Percentiles rank a stretch among this genome's conserved stretches.
These are phyloP conservation scores for Drosophila sproati DNA, from an alignment of 1,140 invertebrate species.

Conservation along the genomic window DNA sequence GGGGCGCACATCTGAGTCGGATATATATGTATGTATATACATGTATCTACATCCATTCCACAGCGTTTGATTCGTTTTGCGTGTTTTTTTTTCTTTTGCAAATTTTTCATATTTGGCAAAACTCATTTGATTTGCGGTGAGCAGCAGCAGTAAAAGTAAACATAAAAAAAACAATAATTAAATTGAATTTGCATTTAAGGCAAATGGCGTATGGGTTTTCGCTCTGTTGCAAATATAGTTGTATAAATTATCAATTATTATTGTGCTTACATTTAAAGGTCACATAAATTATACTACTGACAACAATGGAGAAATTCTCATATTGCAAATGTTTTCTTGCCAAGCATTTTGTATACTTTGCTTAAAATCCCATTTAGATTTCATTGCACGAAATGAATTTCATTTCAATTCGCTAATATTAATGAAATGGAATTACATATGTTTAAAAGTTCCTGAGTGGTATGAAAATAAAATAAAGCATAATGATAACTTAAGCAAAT, in stretches of 20 bases:
- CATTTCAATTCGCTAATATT: neutral
- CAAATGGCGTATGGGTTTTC: conserved; percentile 39
- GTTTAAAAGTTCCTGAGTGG: no score
- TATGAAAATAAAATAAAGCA: neutral
- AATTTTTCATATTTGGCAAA: conserved; percentile 56
- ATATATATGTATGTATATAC: conserved; percentile 22
- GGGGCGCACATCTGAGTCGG: conserved; percentile 37
- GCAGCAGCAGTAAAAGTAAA: conserved; percentile 1
- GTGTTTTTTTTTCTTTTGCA: conserved; percentile 46
- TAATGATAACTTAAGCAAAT: neutral
- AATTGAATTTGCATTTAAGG: conserved; percentile 49
- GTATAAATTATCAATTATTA: conserved; percentile 40
- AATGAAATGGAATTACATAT: no score
- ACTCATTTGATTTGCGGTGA: conserved; percentile 43
- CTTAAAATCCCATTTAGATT: neutral
- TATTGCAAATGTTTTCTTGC: neutral
- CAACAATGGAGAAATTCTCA: conserved; percentile 29
- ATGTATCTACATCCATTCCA: neutral
- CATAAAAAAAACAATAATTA: conserved; percentile 10
- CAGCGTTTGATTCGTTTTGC: conserved; percentile 11
- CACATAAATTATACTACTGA: conserved; percentile 20
- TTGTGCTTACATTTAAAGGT: conserved; percentile 15
- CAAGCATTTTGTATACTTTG: no score
- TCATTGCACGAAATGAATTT: neutral
- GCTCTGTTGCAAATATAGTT: conserved; percentile 32